Base-by-base conservation (phyloP, 2,888 invertebrate species). In the Limnephilus rhombicus region DNA sequence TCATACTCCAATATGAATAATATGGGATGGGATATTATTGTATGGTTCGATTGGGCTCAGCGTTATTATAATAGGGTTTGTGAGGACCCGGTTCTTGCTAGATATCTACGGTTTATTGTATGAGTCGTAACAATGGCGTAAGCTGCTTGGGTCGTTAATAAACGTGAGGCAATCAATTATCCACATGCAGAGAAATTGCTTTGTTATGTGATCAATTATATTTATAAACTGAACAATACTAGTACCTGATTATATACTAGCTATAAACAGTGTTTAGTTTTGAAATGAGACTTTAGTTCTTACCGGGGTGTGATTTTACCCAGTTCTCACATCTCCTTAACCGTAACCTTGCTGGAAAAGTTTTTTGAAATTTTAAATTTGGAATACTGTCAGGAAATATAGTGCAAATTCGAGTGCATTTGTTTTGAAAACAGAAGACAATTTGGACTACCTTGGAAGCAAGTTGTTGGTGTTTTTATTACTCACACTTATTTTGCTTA, bases 101-200 rank as follows among this genome's bases (percentile, higher is more conserved):
- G 68, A 24, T 68, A 24, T 24, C 24, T 31, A 18, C 68, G 49
- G 7, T 68, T 87, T 31, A 49, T 87, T 31, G 87, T 87, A 53
- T 18, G 53, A 18, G 53, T 18, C 37, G 13, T 29, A 86, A 87
- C 87, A 87, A 86, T 86, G 49, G 53, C 29, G 31, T 41, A 24
- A 37, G 85, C 85, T 24, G 85, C 85, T 18, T 29, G 5, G 11
- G 3, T 87, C 12, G 49, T 49, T 87, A 87, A 87, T 31, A 87
- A 68, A 49, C 68, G 11, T n/a, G 53, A 87, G 53, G 31, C 87
- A 87, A 87, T 87, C 87, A 53, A 87, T 87, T 87, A 87, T 31
- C 12, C 29, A 29, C 53, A 18, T 34, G 24, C 37, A 37, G 24
- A 24, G 37, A 83, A 68, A 68, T 68, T n/a, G 68, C 68, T 68